These are phyloP conservation scores for Aricia agestis DNA, from an alignment of 1,140 invertebrate species.

Conservation along the genomic window DNA sequence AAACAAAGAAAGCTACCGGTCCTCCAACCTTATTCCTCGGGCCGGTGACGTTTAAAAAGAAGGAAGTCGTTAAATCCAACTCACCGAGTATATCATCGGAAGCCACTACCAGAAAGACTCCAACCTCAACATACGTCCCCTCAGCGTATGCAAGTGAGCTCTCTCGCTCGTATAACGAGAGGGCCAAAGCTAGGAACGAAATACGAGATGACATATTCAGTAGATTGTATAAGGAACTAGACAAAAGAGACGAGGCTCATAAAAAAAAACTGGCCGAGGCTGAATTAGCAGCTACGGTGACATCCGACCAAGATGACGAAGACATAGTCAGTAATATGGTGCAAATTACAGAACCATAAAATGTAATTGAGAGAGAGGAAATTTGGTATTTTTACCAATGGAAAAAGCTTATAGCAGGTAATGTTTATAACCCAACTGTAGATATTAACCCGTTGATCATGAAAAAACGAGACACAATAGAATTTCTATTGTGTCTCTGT, in stretches of 20 bases:
- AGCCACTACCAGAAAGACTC: conserved; percentile 11
- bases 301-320: no score
- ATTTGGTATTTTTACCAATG: no score
- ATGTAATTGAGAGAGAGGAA: no score
- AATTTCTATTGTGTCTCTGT: no score
- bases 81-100: conserved; percentile 25
- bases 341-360: no score
- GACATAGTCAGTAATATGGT: no score
- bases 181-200: conserved; percentile 25
- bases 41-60: conserved; percentile 47
- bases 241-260: conserved; percentile 34
- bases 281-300: not conserved
- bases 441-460: no score
- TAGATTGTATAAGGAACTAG: conserved; percentile 34
- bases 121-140: conserved; percentile 29
- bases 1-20: conserved; percentile 17
- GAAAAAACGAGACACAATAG: no score
- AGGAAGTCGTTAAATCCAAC: conserved; percentile 27
- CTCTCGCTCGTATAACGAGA: conserved; percentile 36
- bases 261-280: not conserved
- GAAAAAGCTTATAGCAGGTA: no score
- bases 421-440: no score
- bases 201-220: conserved; percentile 33
- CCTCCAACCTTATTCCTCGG: conserved; percentile 30
- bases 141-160: conserved; percentile 43